phyloP scores from a whole-genome alignment of 1,140 invertebrate species.

The Brachionus asplanchnoidis region DNA sequence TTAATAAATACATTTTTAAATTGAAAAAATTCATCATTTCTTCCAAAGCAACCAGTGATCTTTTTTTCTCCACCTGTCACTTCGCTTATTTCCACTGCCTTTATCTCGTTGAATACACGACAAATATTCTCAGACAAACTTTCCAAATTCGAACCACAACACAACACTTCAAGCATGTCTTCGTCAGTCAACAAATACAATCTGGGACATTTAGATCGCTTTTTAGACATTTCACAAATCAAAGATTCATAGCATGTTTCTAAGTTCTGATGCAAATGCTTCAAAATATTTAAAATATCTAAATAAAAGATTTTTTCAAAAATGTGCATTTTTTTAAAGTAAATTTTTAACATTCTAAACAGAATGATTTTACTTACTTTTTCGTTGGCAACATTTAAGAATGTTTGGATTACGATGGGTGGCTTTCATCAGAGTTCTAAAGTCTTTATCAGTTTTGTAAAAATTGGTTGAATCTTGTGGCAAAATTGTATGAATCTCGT shows the following conservation, averaged over 20 bases:
- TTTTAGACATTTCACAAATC: conserved; percentile 11
- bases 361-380: conserved; percentile 47
- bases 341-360: neutral
- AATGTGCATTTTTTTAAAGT: no score
- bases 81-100: neutral
- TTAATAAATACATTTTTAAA: conserved; percentile 37
- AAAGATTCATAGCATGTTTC: conserved; percentile 49
- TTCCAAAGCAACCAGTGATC: neutral
- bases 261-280: conserved; percentile 51
- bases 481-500: conserved; percentile 50
- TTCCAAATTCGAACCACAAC: conserved; percentile 15
- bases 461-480: conserved; percentile 51
- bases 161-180: conserved; percentile 35
- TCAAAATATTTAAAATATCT: conserved; percentile 53
- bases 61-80: neutral
- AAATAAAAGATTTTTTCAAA: neutral
- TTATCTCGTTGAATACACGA: neutral
- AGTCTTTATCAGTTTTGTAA: conserved; percentile 51
- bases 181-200: conserved; percentile 26
- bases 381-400: conserved; percentile 55
- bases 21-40: conserved; percentile 22
- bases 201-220: conserved; percentile 24
- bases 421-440: conserved; percentile 53
- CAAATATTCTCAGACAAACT: conserved; percentile 20
- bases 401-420: conserved; percentile 57